Conservation (phyloP, 2,888 invertebrate genomes). For the Phortica magna region DNA sequence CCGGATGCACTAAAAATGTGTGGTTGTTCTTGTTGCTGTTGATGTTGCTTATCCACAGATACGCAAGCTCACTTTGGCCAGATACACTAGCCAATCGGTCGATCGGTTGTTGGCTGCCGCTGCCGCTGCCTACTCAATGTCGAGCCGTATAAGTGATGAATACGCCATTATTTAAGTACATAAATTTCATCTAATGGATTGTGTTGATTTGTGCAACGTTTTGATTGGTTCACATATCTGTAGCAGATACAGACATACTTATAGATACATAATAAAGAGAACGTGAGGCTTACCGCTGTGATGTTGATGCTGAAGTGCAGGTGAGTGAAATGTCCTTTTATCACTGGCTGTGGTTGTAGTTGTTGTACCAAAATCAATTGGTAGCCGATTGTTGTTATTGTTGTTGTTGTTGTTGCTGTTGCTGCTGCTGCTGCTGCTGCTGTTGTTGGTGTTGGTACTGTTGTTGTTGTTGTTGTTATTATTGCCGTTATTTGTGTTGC, state of each 20-base stretch:
- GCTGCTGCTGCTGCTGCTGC: constrained; percentile 47
- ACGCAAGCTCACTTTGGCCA: background rate
- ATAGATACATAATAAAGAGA: background rate
- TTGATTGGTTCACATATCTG: constrained; percentile 47
- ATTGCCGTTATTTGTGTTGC: constrained; percentile 40
- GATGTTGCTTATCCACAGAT: background rate
- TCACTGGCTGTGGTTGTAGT: constrained; percentile 67
- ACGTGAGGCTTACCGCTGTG: constrained; percentile 66
- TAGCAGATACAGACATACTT: constrained; percentile 26
- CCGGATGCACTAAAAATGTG: constrained; percentile 69
- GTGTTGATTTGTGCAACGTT: constrained; percentile 25
- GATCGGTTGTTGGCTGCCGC: constrained; percentile 23
- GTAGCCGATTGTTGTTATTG: constrained; percentile 61
- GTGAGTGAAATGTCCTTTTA: constrained; percentile 72
- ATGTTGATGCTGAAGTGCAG: constrained; percentile 62
- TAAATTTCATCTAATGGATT: constrained; percentile 23
- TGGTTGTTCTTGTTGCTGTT: constrained; percentile 23
- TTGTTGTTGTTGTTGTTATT: constrained; percentile 58
- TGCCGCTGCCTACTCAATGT: background rate
- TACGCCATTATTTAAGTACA: constrained; percentile 11
- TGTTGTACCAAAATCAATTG: constrained; percentile 62
- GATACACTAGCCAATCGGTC: background rate
- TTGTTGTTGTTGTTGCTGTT: constrained; percentile 50
- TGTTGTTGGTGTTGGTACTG: constrained; percentile 58
- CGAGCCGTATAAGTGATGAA: constrained; percentile 6